Conservation (phyloP, 2,888 invertebrate species). For the Caprella mutica region DNA sequence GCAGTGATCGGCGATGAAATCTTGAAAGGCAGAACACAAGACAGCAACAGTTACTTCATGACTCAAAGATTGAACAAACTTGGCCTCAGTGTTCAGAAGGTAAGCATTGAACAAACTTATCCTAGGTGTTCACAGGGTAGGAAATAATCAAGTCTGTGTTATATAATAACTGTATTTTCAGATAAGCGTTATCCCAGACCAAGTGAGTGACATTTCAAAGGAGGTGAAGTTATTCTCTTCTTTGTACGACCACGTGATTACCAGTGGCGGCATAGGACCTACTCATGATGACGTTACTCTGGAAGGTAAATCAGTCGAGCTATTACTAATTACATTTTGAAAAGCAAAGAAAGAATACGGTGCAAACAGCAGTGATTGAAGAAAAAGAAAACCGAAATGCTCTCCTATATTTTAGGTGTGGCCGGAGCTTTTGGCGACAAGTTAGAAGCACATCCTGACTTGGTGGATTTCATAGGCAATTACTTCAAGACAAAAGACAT, state of each 20-base stretch:
- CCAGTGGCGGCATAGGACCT: constrained; percentile 64
- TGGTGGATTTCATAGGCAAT: constrained; percentile 31
- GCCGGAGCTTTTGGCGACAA: constrained; percentile 31
- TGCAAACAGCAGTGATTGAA: too few relatives aligned
- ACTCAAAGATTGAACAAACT: constrained; percentile 50
- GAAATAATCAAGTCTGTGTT: background rate
- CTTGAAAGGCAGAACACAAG: constrained; percentile 56
- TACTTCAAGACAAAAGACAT: constrained; percentile 37
- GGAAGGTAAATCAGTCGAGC: constrained; percentile 49
- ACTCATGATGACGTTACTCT: constrained; percentile 68
- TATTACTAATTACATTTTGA: too few relatives aligned
- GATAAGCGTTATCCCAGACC: constrained; percentile 57
- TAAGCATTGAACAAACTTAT: too few relatives aligned
- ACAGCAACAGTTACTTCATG: constrained; percentile 56
- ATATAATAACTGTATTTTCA: constrained; percentile 35
- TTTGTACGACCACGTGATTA: constrained; percentile 54
- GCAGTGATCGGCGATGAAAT: constrained; percentile 63
- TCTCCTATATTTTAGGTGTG: constrained; percentile 17
- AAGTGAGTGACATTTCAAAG: constrained; percentile 50
- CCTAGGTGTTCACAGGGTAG: background rate
- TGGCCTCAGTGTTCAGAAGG: constrained; percentile 53
- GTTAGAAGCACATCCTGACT: constrained; percentile 23
- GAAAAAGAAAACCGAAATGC: too few relatives aligned
- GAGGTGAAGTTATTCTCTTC: constrained; percentile 53
- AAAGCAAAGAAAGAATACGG: too few relatives aligned